A percentile compares a stretch with the other conserved stretches of the same genome.
These are phyloP conservation scores for Colinus virginianus DNA, from an alignment of 2,113 vertebrate species.

Conservation along the genomic window DNA sequence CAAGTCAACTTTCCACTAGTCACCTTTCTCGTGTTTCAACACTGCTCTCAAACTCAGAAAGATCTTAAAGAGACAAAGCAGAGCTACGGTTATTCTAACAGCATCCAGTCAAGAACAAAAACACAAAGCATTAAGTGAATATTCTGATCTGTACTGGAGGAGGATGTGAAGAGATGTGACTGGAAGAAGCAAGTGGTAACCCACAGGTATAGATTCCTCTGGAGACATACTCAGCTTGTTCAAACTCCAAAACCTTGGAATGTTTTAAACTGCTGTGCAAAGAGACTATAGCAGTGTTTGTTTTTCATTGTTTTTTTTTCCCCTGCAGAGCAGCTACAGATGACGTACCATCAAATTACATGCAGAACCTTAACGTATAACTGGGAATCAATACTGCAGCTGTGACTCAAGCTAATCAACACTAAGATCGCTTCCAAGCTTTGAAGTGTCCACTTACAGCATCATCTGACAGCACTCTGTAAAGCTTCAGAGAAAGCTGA, in stretches of 20 bases:
- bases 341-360: not conserved
- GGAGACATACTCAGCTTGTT: not conserved
- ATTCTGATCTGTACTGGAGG: not conserved
- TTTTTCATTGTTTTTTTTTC: not conserved
- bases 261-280: not conserved
- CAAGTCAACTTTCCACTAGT: not conserved
- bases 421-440: not conserved
- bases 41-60: not conserved
- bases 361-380: not conserved
- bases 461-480: not conserved
- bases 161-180: not conserved
- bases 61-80: not conserved
- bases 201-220: not conserved
- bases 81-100: not conserved
- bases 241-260: not conserved
- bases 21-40: not conserved
- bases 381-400: not conserved
- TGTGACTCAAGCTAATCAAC: not conserved
- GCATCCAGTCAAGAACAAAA: not conserved
- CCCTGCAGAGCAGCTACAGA: not conserved
- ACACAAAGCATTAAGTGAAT: not conserved
- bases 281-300: not conserved
- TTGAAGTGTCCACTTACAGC: not conserved
- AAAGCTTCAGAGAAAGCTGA: not conserved
- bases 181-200: accelerated